Base-by-base conservation (phyloP, 2,888 invertebrate genomes). In the Mesochorus sp. region DNA sequence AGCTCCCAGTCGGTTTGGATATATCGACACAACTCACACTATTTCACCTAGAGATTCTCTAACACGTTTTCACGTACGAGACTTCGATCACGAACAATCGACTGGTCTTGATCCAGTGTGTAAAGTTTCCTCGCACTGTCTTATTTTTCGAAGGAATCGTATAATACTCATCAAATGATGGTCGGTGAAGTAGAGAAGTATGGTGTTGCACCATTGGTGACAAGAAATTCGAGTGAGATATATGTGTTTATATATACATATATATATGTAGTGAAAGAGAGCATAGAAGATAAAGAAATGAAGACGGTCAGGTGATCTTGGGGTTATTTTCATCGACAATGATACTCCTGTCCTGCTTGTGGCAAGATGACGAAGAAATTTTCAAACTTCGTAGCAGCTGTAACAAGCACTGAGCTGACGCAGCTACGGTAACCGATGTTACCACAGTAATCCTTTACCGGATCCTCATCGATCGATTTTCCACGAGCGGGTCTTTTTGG, bases 51-150 rank as follows among this genome's bases (percentile, higher is more conserved):
- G 28, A 24, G 67, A 55, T 79, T 76, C 39, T 37, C 21, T 26
- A 14, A 39, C n/a, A n/a, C n/a, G 66, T 66, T 72, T 64, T 55
- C 72, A 62, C 55, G 31, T 71, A 71, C 64, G 70, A 80, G 71
- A 85, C 83, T 83, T 82, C 82, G 81, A 82, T 81, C 77, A 68
- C 55, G 37, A 68, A 26, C 61, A 57, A 72, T 80, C 76, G 42
- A 70, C 44, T 39, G 47, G 64, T 72, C 21, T 1, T 12, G 47
- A 39, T 62, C 71, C 51, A 21, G 64, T 61, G 55, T 31, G 53
- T 34, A n/a, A 55, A 5, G 24, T 62, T 42, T 57, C 19, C 53
- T 6, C 12, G 49, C 44, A n/a, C 10, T 37, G 12, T 49, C n/a
- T 26, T 49, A 14, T 14, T 21, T 17, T 24, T 24, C 21, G 10